These are phyloP conservation scores for Axinella damicornis DNA, from an alignment of 37 sponge, comb jelly and placozoan species.

Conservation along the genomic window DNA sequence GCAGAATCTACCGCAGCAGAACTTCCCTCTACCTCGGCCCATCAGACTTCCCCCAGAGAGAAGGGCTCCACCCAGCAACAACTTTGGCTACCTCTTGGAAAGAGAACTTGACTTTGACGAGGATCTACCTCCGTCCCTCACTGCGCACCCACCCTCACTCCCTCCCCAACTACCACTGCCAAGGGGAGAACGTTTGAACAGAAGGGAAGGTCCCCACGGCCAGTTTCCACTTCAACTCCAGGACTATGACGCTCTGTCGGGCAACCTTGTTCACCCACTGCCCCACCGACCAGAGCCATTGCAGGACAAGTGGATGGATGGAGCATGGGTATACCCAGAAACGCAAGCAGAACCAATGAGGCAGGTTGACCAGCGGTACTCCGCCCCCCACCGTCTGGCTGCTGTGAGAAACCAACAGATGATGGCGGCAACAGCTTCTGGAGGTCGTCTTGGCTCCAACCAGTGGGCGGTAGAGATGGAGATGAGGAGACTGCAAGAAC, in stretches of 20 bases:
- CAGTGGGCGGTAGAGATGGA: constrained; percentile 66
- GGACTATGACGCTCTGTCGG: too few species aligned
- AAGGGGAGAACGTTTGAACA: too few species aligned
- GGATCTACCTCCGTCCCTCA: not conserved
- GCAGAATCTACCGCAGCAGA: not conserved
- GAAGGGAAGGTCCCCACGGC: not conserved
- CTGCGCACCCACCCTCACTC: not conserved
- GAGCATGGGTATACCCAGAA: constrained; percentile 29
- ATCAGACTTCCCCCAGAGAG: not conserved
- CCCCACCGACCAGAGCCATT: not conserved
- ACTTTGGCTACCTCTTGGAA: constrained; percentile 28
- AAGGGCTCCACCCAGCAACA: not conserved
- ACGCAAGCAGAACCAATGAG: not conserved
- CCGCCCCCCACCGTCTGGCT: constrained; percentile 7
- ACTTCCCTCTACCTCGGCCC: not conserved
- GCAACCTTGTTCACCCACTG: too few species aligned
- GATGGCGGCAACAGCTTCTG: not conserved
- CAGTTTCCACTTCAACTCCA: not conserved
- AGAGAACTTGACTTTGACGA: constrained; percentile 43
- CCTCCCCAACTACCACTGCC: not conserved
- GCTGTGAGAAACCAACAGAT: constrained; percentile 2
- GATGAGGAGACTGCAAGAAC: constrained; percentile 39
- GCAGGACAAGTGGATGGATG: constrained; percentile 4
- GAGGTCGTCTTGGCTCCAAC: constrained; percentile 6
- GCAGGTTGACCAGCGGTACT: not conserved